Conservation (phyloP, 1,140 invertebrate genomes). For the Brachionus rubens region DNA sequence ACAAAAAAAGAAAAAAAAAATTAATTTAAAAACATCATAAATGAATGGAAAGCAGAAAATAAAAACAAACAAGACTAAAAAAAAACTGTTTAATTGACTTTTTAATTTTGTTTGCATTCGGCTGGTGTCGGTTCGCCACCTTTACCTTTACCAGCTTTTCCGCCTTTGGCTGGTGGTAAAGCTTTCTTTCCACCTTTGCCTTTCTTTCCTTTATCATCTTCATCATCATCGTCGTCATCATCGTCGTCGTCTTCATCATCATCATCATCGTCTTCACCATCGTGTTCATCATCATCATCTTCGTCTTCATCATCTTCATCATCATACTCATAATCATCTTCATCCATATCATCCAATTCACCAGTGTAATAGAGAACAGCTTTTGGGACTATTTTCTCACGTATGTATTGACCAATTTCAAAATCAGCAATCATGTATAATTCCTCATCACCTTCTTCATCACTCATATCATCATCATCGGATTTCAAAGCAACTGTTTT, state of each 20-base stretch:
- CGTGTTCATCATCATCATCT: slow-evolving; percentile 44
- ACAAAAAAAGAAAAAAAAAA: slow-evolving; percentile 35
- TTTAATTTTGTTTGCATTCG: slow-evolving; percentile 48
- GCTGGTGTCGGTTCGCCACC: slow-evolving; percentile 39
- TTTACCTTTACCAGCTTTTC: slow-evolving; percentile 35
- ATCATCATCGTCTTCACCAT: slow-evolving; percentile 40
- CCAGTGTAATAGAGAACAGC: slow-evolving; percentile 90
- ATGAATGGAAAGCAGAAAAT: slow-evolving; percentile 5
- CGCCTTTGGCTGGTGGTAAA: background rate
- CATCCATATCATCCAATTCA: slow-evolving; percentile 49
- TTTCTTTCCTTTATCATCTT: background rate
- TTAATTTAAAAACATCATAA: slow-evolving; percentile 19
- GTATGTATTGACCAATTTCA: slow-evolving; percentile 93
- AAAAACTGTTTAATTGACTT: background rate
- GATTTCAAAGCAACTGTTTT: slow-evolving; percentile 31
- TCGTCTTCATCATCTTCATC: slow-evolving; percentile 52
- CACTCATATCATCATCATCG: slow-evolving; percentile 7
- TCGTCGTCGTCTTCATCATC: slow-evolving; percentile 31
- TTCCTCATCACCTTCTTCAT: slow-evolving; percentile 35
- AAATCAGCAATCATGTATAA: slow-evolving; percentile 66
- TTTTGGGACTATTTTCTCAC: slow-evolving; percentile 83
- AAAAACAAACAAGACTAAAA: background rate
- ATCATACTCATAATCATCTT: slow-evolving; percentile 54
- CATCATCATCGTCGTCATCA: slow-evolving; percentile 18
- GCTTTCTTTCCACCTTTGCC: slow-evolving; percentile 38